Evolutionary conservation across 2,888 invertebrate species (phyloP), one percentile per base, ranked within the genome.

Genomic region (Epiblema foenella): DNA sequence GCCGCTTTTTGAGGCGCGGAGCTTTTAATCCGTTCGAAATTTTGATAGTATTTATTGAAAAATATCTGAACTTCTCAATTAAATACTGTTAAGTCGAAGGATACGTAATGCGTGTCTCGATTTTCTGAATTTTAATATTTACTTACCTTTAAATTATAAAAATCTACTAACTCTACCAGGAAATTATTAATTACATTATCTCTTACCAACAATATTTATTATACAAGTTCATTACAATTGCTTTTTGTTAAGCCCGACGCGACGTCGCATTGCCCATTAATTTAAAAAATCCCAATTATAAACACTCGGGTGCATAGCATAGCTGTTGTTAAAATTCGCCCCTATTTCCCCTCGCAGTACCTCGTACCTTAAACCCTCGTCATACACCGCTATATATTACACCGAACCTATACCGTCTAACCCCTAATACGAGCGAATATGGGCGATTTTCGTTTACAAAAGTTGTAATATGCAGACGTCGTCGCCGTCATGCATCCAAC

Each of bases 401-500:
- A 77, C 76, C 74, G 72, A 68, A 54, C 57, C 73, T 79, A 76
- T 84, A 75, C 39, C 68, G 59, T 42, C 58, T 57, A 75, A 73
- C 72, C 78, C 81, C 81, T 90, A 85, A 77, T 71, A 10, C 74
- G 52, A 51, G 71, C n/a, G 67, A 49, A 81, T 86, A 91, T 77
- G 81, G 83, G 73, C 74, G 77, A 82, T 24, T 81, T 83, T 79
- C 87, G 54, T 73, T 72, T 71, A 75, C 77, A 71, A 67, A 77
- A 69, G 49, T 64, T 49, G 73, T 51, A 60, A 68, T 64, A 75
- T 83, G 80, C 77, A 77, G 79, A 79, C 80, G 75, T 75, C 80
- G 84, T 81, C 85, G 85, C 83, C 86, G 79, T 76, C 86, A 86
- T 87, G 87, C 89, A 89, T 91, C 90, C 90, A 87, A 54, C 70